phyloP scores from a whole-genome alignment of 2,113 vertebrate genomes.

The Nothoprocta pentlandii region DNA sequence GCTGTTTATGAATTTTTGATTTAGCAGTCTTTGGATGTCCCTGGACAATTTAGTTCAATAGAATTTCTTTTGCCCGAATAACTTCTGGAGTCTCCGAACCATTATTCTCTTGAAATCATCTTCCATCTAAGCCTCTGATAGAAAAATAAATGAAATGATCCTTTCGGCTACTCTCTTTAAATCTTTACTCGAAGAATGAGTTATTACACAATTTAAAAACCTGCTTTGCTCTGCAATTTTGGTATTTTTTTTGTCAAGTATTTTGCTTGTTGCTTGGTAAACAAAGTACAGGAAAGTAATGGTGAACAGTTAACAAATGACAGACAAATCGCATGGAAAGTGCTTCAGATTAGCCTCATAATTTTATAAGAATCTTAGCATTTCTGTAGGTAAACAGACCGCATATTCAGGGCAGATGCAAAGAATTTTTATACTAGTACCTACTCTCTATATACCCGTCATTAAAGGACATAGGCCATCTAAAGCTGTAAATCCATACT shows the following conservation, averaged over 20 bases:
- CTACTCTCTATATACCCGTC: too few relatives aligned
- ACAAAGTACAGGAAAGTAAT: neutral
- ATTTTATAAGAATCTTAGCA: neutral
- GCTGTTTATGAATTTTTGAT: neutral
- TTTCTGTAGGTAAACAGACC: neutral
- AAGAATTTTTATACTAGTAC: too few relatives aligned
- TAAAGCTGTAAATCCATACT: neutral
- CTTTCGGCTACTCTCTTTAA: neutral
- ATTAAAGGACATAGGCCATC: neutral
- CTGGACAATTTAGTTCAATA: neutral
- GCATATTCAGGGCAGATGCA: neutral
- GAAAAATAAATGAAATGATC: conserved; percentile 35
- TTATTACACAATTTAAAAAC: conserved; percentile 28
- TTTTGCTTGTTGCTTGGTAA: neutral
- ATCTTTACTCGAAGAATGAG: neutral
- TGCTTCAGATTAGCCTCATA: neutral
- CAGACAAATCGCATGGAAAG: neutral
- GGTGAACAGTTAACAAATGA: neutral
- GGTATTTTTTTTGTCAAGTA: neutral
- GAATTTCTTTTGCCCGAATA: neutral
- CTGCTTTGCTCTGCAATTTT: neutral
- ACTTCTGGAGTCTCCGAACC: neutral
- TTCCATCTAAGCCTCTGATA: conserved; percentile 1
- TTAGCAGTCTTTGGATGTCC: neutral
- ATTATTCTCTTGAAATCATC: neutral